Evolutionary conservation across 2,888 invertebrate species (phyloP), one percentile per base, ranked within the genome.

Genomic region (Pherbina coryleti): DNA sequence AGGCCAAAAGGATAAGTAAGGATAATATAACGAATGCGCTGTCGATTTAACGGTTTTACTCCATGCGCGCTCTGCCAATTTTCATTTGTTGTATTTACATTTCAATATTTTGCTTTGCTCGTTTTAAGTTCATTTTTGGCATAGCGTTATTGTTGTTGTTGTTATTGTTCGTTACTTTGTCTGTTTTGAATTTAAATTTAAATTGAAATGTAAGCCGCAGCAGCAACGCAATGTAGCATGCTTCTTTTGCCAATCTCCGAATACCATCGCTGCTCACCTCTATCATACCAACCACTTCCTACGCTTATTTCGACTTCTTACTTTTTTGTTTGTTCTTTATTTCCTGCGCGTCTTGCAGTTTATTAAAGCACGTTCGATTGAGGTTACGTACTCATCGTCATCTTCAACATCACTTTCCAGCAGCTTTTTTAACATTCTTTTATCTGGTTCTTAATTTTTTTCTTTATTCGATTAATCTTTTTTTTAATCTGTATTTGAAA

Each of bases 161-260:
- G 11, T 34, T 31, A 5, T 31, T 14, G 64, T 64, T 64, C 31
- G 25, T 64, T 57, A 28, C 57, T 72, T 28, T 31, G 57, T 71
- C 75, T 78, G 75, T 64, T 78, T 78, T 75, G 75, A 75, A 78
- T 78, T 75, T 75, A 78, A 78, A 78, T 78, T 71, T 70, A 75
- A 77, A 78, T 78, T 71, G 75, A 75, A 78, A 78, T 64, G 71
- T 75, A 78, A 75, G 64, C 78, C 75, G n/a, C 78, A 75, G 14
- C 51, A 57, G 70, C 75, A 31, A 44, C 49, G 44, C 25, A 62
- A n/a, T 22, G 66, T 53, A 64, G 55, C 49, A 25, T 55, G 25
- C 44, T 28, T 44, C 67, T 64, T 19, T 25, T 28, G 22, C 66
- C 28, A 25, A 11, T 60, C 28, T 28, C 19, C 28, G 25, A 17